Evolutionary conservation across 2,797 vertebrate genomes (phyloP), one percentile per base, ranked within the genome.

Genomic region (Florisuga fusca): DNA sequence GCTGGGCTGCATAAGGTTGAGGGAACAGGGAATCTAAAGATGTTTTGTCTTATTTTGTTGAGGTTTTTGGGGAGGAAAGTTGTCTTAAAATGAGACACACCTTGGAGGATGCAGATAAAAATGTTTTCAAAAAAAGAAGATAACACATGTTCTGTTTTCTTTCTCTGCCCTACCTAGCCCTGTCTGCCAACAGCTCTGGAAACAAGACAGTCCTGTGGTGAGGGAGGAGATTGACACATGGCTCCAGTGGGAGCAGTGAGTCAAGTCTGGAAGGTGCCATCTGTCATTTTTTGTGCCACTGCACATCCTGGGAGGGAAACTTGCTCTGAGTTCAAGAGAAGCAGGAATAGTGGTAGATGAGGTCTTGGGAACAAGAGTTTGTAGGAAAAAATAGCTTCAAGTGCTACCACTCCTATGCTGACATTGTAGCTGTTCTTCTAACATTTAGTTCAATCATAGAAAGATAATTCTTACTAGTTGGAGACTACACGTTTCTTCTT

Each of bases 1-100:
- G 53, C 43, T 31, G 73, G 43, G 22, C 43, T 48, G n/a, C 4
- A 20, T n/a, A 34, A 48, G 8, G 12, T 54, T 43, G 26, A 12
- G 25, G 15, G 27, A 72, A 43, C 6, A 25, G 18, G 20, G 26
- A 43, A 34, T 20, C 18, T 38, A 27, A 74, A 55, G 19, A 36
- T 10, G 3, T 15, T 27, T 50, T 11, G 48, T 22, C 23, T 50
- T 7, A 20, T 20, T 19, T 19, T 46, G 45, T 20, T 46, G n/a
- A n/a, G 36, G 19, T 12, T 45, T 15, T 2, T 6, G 5, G 7
- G 7, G 14, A 5, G 1, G 10, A 6, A 36, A 9, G 15, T 21
- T 46, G 7, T 26, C 59, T 67, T 55, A 63, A 68, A 63, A 23
- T 6, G 27, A 81, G 75, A 58, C 61, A 23, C 9, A 20, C 23